Conservation (phyloP, 2,797 vertebrate species). For the Iguana delicatissima region DNA sequence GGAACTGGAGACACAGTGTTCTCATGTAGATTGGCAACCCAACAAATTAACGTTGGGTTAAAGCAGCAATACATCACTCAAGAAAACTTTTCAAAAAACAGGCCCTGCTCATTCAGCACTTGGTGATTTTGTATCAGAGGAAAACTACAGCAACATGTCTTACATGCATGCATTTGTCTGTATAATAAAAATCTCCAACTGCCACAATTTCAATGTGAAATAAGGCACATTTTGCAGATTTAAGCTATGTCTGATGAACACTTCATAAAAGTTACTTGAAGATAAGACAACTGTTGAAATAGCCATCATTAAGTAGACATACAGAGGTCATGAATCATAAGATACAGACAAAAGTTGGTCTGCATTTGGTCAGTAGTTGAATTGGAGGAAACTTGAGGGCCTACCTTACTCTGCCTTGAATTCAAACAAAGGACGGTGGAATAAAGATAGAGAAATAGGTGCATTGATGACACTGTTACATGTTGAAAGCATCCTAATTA, state of each 20-base stretch:
- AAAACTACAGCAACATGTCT: neutral
- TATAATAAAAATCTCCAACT: neutral
- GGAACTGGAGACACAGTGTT: constrained; percentile 25
- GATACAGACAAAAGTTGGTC: neutral
- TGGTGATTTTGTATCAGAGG: neutral
- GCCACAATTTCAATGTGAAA: neutral
- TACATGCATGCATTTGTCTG: neutral
- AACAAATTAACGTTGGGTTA: neutral
- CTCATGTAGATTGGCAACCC: neutral
- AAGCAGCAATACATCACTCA: neutral
- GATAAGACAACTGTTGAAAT: neutral
- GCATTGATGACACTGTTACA: neutral
- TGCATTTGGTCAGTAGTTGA: neutral
- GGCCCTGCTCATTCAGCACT: neutral
- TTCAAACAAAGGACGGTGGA: neutral
- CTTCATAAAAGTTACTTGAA: neutral
- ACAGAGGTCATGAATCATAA: neutral
- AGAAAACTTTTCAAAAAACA: neutral
- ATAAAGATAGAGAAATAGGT: neutral
- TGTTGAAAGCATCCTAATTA: neutral
- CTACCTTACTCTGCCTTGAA: neutral
- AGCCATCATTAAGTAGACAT: neutral
- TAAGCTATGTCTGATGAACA: neutral
- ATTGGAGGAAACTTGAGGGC: neutral
- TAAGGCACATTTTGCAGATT: neutral